A percentile compares a stretch with the other conserved stretches of the same genome.
Evolutionary conservation across 2,797 vertebrate species (phyloP).

Genomic region (Limnodromus scolopaceus): DNA sequence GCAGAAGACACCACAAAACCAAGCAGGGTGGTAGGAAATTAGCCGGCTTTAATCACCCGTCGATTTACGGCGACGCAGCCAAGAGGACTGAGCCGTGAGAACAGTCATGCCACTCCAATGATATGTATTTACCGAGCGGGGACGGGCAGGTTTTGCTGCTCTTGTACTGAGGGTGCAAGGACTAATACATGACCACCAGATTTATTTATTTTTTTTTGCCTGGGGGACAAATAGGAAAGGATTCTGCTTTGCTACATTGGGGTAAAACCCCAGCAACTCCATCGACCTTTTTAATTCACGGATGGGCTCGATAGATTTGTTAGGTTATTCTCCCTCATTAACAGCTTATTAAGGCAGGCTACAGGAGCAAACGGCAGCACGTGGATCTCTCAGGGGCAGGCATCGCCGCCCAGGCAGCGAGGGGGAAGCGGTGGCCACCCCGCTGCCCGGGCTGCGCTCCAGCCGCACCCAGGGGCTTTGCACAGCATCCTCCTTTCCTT

Average conservation of each 20-base stretch:
- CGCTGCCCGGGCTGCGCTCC: slow-evolving; percentile 33
- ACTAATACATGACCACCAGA: not conserved
- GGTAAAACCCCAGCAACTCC: not conserved
- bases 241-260: not conserved
- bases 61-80: not conserved
- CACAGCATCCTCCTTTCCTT: slow-evolving; percentile 37
- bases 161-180: not conserved
- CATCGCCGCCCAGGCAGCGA: not conserved
- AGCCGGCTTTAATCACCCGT: not conserved
- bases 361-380: slow-evolving; percentile 38
- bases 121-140: not conserved
- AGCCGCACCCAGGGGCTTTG: slow-evolving; percentile 33
- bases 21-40: not conserved
- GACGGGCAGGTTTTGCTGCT: not conserved
- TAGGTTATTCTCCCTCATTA: not conserved
- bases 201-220: not conserved
- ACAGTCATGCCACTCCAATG: not conserved
- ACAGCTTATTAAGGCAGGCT: slow-evolving; percentile 49
- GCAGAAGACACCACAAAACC: not conserved
- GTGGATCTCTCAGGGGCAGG: slow-evolving; percentile 37
- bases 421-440: not conserved
- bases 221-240: not conserved
- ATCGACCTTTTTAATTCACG: slow-evolving; percentile 4
- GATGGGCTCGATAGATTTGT: slow-evolving; percentile 26
- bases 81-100: not conserved